phyloP scores from a whole-genome alignment of 2,113 vertebrate genomes.

The Willisornis vidua region DNA sequence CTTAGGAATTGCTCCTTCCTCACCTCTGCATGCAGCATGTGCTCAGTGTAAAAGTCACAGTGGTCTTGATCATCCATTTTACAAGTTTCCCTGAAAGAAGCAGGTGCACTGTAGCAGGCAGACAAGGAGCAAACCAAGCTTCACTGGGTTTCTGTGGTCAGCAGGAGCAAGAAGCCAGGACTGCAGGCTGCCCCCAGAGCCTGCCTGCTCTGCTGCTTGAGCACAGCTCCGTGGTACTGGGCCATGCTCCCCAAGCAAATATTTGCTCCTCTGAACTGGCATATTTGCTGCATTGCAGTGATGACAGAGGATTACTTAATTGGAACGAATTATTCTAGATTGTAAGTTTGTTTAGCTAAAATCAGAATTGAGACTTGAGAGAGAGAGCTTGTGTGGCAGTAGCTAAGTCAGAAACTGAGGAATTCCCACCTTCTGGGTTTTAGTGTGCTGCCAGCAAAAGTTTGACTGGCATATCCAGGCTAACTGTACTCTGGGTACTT shows the following conservation, averaged over 20 bases:
- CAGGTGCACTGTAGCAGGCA: neutral
- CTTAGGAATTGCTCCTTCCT: neutral
- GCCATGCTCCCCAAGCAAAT: neutral
- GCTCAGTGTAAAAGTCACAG: neutral
- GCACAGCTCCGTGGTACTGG: neutral
- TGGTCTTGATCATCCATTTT: neutral
- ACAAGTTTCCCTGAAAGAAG: neutral
- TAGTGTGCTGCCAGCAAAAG: neutral
- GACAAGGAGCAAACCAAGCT: neutral
- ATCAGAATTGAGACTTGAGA: neutral
- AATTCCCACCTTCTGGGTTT: neutral
- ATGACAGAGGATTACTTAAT: neutral
- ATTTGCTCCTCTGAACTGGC: neutral
- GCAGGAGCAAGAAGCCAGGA: neutral
- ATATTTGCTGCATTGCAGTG: neutral
- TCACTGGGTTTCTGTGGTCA: neutral
- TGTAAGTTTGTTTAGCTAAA: neutral
- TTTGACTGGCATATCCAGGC: neutral
- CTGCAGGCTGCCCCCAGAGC: fast-evolving
- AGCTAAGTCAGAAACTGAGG: neutral
- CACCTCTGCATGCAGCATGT: neutral
- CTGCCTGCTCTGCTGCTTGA: neutral
- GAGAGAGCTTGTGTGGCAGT: neutral
- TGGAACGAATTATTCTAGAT: neutral
- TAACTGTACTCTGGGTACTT: neutral